These are phyloP conservation scores for Lacerta agilis DNA, from an alignment of 2,797 vertebrate species.

Conservation along the genomic window DNA sequence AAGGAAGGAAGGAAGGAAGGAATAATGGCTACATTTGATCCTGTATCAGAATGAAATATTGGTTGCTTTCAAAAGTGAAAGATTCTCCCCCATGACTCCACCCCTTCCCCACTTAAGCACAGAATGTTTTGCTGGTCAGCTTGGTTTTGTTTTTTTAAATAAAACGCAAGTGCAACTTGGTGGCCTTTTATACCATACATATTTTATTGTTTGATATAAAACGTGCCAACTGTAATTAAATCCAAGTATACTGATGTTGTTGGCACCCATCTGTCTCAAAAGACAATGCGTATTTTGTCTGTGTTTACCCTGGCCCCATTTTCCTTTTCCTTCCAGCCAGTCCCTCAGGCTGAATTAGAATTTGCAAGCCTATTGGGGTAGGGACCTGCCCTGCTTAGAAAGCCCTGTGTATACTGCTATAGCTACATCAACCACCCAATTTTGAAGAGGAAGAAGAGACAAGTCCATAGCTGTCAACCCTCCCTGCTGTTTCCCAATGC, in stretches of 20 bases:
- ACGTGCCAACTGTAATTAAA: constrained; percentile 2
- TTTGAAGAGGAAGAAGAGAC: constrained; percentile 22
- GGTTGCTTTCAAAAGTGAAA: no score
- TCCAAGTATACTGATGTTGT: neutral
- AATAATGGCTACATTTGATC: neutral
- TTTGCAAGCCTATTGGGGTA: neutral
- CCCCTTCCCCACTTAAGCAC: no score
- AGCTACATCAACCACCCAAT: neutral
- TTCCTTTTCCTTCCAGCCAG: neutral
- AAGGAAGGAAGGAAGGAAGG: neutral
- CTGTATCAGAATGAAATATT: no score
- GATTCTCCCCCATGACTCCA: no score
- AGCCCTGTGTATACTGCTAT: neutral
- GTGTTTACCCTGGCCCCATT: neutral
- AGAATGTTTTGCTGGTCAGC: no score
- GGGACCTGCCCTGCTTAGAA: neutral
- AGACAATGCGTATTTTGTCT: neutral
- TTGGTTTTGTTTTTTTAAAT: no score
- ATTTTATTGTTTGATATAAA: neutral
- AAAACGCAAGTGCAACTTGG: no score
- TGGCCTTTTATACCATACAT: no score
- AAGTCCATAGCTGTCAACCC: neutral
- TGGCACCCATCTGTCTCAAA: no score
- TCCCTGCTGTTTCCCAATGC: no score
- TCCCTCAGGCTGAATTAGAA: neutral